A percentile compares a stretch with the other conserved stretches of the same genome.
phyloP scores from a whole-genome alignment of 1,140 invertebrate genomes.

The Brachionus manjavacas region DNA sequence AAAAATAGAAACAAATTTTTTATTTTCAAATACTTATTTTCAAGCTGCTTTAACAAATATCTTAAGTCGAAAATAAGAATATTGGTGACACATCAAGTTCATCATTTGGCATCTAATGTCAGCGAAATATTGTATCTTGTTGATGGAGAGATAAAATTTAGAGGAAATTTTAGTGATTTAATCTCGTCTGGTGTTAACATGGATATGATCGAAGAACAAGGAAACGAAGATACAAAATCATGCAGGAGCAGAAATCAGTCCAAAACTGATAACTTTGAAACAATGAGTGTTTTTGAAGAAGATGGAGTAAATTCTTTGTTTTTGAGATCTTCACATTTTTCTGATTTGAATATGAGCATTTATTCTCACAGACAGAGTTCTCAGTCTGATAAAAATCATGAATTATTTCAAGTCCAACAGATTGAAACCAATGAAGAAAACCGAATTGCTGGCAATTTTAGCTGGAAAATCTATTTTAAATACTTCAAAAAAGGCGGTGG shows the following conservation, averaged over 20 bases:
- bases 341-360: neutral
- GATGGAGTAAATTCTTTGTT: constrained; percentile 45
- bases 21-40: too few relatives aligned
- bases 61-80: constrained; percentile 70
- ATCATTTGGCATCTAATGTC: constrained; percentile 71
- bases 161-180: neutral
- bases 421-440: constrained; percentile 50
- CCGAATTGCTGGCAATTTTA: constrained; percentile 62
- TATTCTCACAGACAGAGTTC: neutral
- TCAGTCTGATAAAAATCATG: neutral
- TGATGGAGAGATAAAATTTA: constrained; percentile 56
- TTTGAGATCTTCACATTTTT: constrained; percentile 13
- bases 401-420: neutral
- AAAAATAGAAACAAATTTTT: too few relatives aligned
- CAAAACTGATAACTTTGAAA: neutral
- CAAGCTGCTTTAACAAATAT: constrained; percentile 62
- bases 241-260: neutral
- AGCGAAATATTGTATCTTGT: constrained; percentile 72
- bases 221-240: neutral
- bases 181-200: neutral
- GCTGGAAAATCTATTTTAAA: constrained; percentile 62
- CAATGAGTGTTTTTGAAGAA: neutral
- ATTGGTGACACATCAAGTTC: constrained; percentile 78
- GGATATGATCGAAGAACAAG: constrained; percentile 20
- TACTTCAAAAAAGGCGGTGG: constrained; percentile 69